phyloP scores from a whole-genome alignment of 2,888 invertebrate species.

The Lepidocyrtoides sp. region DNA sequence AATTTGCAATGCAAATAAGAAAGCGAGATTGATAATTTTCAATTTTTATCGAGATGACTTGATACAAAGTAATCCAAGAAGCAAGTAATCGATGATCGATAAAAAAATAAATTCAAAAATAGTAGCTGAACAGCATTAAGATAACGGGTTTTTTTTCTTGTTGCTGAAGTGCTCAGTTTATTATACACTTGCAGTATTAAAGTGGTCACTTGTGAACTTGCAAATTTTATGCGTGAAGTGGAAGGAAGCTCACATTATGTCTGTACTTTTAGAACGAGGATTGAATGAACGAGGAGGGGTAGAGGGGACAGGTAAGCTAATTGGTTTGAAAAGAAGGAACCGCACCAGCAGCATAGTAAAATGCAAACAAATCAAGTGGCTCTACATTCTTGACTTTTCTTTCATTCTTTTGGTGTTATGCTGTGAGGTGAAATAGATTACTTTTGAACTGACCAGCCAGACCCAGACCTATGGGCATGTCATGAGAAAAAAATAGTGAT shows the following conservation, averaged over 20 bases:
- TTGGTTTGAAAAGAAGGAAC: conserved; percentile 59
- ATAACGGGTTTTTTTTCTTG: background rate
- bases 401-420: background rate
- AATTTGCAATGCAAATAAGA: conserved; percentile 42
- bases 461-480: too few species aligned
- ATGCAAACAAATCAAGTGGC: conserved; percentile 1
- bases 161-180: too few species aligned
- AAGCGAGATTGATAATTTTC: background rate
- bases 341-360: background rate
- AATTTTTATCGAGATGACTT: conserved; percentile 19
- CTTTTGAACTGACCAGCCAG: too few species aligned
- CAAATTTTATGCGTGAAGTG: background rate
- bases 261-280: too few species aligned
- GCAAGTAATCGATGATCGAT: conserved; percentile 21
- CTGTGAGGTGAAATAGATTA: background rate
- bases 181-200: background rate
- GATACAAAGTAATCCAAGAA: background rate
- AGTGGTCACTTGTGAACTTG: background rate
- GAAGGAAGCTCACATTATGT: background rate
- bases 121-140: background rate
- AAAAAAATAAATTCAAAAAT: conserved; percentile 5
- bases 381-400: background rate
- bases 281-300: conserved; percentile 1
- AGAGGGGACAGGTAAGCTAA: conserved; percentile 62
- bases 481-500: background rate